phyloP scores from a whole-genome alignment of 2,888 invertebrate genomes.

The Conus canariensis region DNA sequence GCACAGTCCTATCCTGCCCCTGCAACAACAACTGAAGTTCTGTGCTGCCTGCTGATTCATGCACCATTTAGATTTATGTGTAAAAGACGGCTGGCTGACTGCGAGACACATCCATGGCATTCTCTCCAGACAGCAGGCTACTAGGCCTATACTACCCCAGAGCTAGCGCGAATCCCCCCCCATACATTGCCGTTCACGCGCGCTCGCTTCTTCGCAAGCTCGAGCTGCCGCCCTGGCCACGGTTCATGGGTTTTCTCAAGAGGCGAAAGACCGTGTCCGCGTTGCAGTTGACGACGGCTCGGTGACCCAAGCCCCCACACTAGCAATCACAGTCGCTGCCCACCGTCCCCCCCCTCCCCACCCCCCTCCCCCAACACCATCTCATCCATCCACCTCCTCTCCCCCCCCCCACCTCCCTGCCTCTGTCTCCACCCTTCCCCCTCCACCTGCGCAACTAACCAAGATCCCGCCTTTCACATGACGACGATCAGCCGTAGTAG shows the following conservation, averaged over 20 bases:
- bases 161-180: conserved; percentile 13
- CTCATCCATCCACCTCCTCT: not conserved
- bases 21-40: too few species aligned
- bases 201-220: not conserved
- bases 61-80: too few species aligned
- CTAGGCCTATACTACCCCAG: not conserved
- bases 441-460: too few species aligned
- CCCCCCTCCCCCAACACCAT: not conserved
- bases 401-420: too few species aligned
- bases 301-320: not conserved
- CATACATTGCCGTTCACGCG: not conserved
- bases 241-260: not conserved
- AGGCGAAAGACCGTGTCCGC: conserved; percentile 1
- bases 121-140: not conserved
- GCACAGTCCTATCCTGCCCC: not conserved
- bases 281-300: not conserved
- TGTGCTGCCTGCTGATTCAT: too few species aligned
- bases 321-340: not conserved
- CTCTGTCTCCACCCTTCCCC: too few species aligned
- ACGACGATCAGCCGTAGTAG: too few species aligned
- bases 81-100: not conserved
- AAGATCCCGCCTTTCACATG: too few species aligned
- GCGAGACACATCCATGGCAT: too few species aligned
- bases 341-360: not conserved
- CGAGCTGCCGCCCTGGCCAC: not conserved